Evolutionary conservation across 1,140 invertebrate genomes (phyloP), one percentile per base, ranked within the genome.

Genomic region (Mercenaria mercenaria): DNA sequence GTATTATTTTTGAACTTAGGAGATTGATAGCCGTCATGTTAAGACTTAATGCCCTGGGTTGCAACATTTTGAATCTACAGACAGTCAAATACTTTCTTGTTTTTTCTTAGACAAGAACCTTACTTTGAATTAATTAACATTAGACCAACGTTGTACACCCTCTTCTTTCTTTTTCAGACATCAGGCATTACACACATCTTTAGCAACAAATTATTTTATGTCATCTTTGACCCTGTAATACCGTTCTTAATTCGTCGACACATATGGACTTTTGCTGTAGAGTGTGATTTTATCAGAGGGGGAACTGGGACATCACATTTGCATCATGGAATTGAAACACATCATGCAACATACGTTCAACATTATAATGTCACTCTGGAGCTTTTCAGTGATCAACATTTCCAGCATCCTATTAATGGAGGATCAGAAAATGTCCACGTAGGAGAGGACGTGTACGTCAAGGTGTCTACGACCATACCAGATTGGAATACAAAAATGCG

Each of bases 401-500:
- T 69, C 26, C 43, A 32, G 3, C 13, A 84, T 43, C 37, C 23
- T 0, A 50, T 84, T 18, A 29, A 39, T 0, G 26, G 34, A 29
- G 61, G 47, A n/a, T 20, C 56, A 1, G 37, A 39, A 37, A 32
- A 39, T 29, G 34, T 84, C 3, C 59, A 52, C 0, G 67, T 85
- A 0, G 83, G 83, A 4, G 26, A 34, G 1, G 69, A 76, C 34
- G 83, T 85, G 47, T 85, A 85, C 15, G 83, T 85, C 1, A 85
- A 85, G 47, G 83, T 59, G 4, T 85, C 43, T 18, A 74, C 67
- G 0, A 4, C 6, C 13, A 67, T 41, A 50, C 29, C 69, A 8
- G 83, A 85, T 39, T 85, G 83, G 83, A 74, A 34, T 15, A 41
- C 69, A 32, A 85, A 76, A 34, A 85, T 85, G 83, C 37, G 43